phyloP scores from a whole-genome alignment of 2,888 invertebrate genomes.

The Apamea monoglypha region DNA sequence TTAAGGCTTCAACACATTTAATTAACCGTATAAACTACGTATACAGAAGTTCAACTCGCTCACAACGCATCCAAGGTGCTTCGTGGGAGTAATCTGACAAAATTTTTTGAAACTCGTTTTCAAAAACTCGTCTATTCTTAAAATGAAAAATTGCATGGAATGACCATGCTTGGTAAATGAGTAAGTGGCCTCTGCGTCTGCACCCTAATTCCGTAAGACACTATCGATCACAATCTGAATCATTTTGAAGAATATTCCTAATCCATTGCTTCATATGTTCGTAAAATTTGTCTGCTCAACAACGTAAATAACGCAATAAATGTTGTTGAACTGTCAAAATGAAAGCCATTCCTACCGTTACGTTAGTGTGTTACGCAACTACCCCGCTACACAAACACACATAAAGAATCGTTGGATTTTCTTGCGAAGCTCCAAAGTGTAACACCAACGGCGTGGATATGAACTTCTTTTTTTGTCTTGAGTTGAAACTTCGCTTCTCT shows the following conservation, averaged over 20 bases:
- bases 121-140: background rate
- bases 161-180: background rate
- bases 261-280: too few relatives aligned
- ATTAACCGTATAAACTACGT: conserved; percentile 7
- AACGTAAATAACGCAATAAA: too few relatives aligned
- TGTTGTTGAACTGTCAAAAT: too few relatives aligned
- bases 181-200: background rate
- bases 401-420: background rate
- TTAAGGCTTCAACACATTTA: conserved; percentile 29
- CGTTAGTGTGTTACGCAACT: too few relatives aligned
- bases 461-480: background rate
- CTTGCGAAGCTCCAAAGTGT: background rate
- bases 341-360: too few relatives aligned
- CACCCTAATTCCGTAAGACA: background rate
- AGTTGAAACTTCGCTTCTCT: background rate
- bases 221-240: too few relatives aligned
- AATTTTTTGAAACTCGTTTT: too few relatives aligned
- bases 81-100: background rate
- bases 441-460: background rate
- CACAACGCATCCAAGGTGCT: background rate
- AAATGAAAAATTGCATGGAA: background rate
- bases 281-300: too few relatives aligned
- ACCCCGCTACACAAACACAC: background rate
- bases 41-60: conserved; percentile 19
- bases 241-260: too few relatives aligned